A percentile compares a stretch with the other conserved stretches of the same genome.
Evolutionary conservation across 2,113 vertebrate genomes (phyloP).

Genomic region (Larimichthys polyactis): DNA sequence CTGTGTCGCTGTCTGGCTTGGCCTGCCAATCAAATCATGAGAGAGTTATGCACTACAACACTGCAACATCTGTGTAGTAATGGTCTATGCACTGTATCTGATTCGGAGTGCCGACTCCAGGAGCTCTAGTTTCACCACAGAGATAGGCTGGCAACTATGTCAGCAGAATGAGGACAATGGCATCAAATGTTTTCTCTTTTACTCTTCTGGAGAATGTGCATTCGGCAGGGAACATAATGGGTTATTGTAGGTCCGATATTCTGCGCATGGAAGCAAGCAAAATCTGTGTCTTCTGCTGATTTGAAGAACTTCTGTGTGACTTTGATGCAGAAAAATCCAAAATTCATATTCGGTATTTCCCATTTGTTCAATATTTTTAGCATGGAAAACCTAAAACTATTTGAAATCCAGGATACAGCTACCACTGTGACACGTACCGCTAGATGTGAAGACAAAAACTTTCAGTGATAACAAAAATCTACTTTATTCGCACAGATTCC

Average conservation of each 20-base stretch:
- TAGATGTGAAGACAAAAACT: not conserved
- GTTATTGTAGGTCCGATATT: conserved; percentile 1
- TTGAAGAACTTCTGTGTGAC: not conserved
- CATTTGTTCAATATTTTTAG: not conserved
- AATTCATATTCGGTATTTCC: not conserved
- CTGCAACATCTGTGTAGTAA: conserved; percentile 55
- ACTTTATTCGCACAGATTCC: not conserved
- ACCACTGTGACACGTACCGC: not conserved
- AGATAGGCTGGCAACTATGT: conserved; percentile 45
- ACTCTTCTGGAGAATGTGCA: not conserved
- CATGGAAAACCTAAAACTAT: not conserved
- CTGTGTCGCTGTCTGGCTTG: conserved; percentile 52
- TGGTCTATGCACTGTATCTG: conserved; percentile 22
- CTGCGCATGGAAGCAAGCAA: not conserved
- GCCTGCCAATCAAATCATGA: conserved; percentile 75
- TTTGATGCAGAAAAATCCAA: not conserved
- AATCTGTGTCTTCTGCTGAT: not conserved
- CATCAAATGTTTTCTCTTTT: conserved; percentile 2
- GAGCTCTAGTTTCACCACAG: conserved; percentile 40
- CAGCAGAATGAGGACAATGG: conserved; percentile 57
- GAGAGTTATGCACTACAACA: conserved; percentile 52
- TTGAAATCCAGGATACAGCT: not conserved
- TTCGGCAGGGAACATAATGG: not conserved
- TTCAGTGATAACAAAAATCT: not conserved
- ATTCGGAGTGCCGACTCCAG: conserved; percentile 33